Base-by-base conservation (phyloP, 2,888 invertebrate species). In the Unio pictorum region DNA sequence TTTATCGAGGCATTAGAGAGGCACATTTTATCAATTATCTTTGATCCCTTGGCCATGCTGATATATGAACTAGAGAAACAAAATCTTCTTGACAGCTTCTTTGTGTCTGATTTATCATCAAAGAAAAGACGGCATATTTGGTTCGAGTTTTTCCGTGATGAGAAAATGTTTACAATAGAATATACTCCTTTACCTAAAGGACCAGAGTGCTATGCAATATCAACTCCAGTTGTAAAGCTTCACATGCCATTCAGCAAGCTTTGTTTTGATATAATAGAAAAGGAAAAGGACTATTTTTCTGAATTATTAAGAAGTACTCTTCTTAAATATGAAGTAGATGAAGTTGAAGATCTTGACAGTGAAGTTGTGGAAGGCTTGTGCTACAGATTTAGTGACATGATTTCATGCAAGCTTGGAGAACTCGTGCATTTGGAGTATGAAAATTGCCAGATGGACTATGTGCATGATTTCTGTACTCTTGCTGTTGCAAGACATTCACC, bases 181-280 rank as follows among this genome's bases (percentile, higher is more conserved):
- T 59, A 72, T 20, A 56, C 75, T 3, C 74, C 66, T 18, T 64
- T 72, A 4, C 71, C 70, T n/a, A 61, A 68, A 26, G 78, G 78
- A 23, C 81, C 80, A 17, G 80, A 78, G 58, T 74, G 77, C 61
- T 81, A 74, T 60, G 64, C 57, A 11, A 77, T 79, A 57, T 55
- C 60, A 8, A 67, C 71, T 0, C 34, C 68, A 23, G 68, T 70
- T 66, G 11, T 74, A 4, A 20, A 28, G n/a, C 58, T 77, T 6
- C 67, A 63, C n/a, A 72, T 77, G 74, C 81, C 81, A 55, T 74
- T 79, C 59, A 74, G 76, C 61, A 59, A 55, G 18, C 8, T 66
- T 11, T 57, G 78, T 3, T 74, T 71, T 62, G 62, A 70, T 0
- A 62, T 64, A n/a, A 64, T 79, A 56, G 76, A 81, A 61, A 45